Conservation (phyloP, 2,888 invertebrate genomes). For the Dendrolimus pini region DNA sequence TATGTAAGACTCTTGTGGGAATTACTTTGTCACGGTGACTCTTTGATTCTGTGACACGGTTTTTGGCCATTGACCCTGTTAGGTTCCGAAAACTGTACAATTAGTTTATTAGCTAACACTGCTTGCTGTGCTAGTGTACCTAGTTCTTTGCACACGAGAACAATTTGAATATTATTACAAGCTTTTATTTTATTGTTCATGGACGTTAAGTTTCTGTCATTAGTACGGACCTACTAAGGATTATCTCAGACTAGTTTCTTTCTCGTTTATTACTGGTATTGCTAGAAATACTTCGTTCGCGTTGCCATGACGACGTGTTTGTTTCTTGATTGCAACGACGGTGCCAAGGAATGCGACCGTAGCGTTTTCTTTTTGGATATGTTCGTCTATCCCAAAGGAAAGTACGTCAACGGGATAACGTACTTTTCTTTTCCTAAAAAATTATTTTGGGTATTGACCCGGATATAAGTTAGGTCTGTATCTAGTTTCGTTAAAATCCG, state of each 20-base stretch:
- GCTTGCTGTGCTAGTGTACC: not conserved
- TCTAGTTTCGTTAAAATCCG: no score
- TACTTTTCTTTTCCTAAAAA: no score
- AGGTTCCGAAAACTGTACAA: constrained; percentile 2
- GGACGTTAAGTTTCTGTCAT: not conserved
- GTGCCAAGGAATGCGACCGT: no score
- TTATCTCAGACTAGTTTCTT: not conserved
- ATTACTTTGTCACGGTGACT: constrained; percentile 42
- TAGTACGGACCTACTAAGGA: not conserved
- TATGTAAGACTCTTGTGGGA: constrained; percentile 3
- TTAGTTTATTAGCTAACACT: not conserved
- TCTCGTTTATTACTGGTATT: not conserved
- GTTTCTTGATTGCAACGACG: no score
- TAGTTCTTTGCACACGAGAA: not conserved
- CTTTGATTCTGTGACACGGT: constrained; percentile 37
- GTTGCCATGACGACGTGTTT: no score
- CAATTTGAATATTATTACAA: not conserved
- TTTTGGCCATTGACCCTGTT: constrained; percentile 40
- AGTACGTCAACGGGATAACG: no score
- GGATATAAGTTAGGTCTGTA: no score
- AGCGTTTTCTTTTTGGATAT: no score
- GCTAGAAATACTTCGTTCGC: no score
- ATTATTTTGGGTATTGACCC: no score
- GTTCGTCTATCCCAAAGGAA: no score
- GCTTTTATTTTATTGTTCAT: not conserved